Evolutionary conservation across 2,113 vertebrate species (phyloP).

Genomic region (Struthidea cinerea): DNA sequence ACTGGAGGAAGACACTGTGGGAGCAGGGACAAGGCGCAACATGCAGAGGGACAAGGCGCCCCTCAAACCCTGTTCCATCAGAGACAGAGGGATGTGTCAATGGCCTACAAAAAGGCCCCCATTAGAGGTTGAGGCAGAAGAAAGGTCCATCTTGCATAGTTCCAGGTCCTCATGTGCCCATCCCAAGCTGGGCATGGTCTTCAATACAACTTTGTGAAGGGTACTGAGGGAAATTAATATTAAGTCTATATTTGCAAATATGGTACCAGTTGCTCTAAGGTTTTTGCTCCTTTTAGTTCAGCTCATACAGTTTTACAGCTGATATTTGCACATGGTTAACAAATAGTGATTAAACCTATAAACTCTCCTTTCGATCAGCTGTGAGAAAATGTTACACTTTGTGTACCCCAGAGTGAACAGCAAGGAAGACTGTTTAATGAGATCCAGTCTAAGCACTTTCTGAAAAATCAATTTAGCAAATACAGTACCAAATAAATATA

Average conservation of each 20-base stretch:
- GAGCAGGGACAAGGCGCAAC: rapidly evolving
- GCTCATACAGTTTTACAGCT: slow-evolving; percentile 5
- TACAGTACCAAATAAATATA: slow-evolving; percentile 34
- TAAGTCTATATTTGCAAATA: neutral
- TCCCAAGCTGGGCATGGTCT: neutral
- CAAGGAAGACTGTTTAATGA: slow-evolving; percentile 26
- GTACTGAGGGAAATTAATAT: neutral
- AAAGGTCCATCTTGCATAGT: neutral
- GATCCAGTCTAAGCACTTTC: slow-evolving; percentile 6
- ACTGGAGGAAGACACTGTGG: neutral
- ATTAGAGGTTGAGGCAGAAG: neutral
- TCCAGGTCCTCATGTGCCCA: neutral
- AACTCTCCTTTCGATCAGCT: slow-evolving; percentile 27
- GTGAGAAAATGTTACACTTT: neutral
- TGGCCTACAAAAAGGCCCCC: neutral
- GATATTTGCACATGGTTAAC: slow-evolving; percentile 54
- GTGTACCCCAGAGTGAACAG: neutral
- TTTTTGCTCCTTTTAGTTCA: neutral
- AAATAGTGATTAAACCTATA: slow-evolving; percentile 33
- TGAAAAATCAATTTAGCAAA: slow-evolving; percentile 49
- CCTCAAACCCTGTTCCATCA: neutral
- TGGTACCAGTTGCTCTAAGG: neutral
- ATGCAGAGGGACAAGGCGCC: neutral
- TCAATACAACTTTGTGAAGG: neutral
- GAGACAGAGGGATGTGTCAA: neutral